Base-by-base conservation (phyloP, 1,140 invertebrate genomes). In the Rhagoletis pomonella region DNA sequence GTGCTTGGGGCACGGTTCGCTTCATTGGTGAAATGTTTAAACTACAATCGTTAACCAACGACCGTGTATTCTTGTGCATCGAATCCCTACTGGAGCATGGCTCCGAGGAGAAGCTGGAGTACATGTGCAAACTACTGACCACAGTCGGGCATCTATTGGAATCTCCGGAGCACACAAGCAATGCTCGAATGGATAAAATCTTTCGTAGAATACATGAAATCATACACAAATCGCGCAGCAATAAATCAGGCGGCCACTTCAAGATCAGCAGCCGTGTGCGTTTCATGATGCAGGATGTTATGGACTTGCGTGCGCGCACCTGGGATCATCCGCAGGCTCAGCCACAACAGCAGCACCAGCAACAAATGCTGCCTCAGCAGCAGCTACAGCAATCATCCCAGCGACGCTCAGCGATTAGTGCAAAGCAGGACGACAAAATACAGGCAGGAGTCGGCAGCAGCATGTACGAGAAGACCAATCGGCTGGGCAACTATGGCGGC, bases 31-130 rank as follows among this genome's bases (percentile, higher is more conserved):
- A 99, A 94, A 94, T 99, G n/a, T 99, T 97, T 90, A 99, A 99
- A 94, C 95, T 98, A 89, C 95, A 96, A 89, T 98, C 99, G 95
- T 94, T 99, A 60, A 98, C 96, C 2, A 94, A 95, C 5, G 96
- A 96, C 89, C 99, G 99, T 88, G 99, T 99, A 96, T 95, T 96
- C 88, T 94, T 95, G 88, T 99, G 98, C 93, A 95, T 99, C 88
- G 94, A 95, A 58, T 96, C 96, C 88, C 94, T 99, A 86, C 93
- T 99, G 39, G 94, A 94, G 4, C 95, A 96, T 92, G 93, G 94
- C 50, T 97, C 98, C 90, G 98, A 98, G 92, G 98, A 99, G 90
- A 97, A 96, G 90, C 93, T 99, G n/a, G 98, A 99, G 93, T 98
- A 98, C 92, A 94, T 99, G 47, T 99, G 98, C 93, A 97, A 98